Percentiles rank a stretch among this genome's conserved stretches.
Conservation (phyloP, 2,888 invertebrate species). For the Acanthosepion pharaonis region DNA sequence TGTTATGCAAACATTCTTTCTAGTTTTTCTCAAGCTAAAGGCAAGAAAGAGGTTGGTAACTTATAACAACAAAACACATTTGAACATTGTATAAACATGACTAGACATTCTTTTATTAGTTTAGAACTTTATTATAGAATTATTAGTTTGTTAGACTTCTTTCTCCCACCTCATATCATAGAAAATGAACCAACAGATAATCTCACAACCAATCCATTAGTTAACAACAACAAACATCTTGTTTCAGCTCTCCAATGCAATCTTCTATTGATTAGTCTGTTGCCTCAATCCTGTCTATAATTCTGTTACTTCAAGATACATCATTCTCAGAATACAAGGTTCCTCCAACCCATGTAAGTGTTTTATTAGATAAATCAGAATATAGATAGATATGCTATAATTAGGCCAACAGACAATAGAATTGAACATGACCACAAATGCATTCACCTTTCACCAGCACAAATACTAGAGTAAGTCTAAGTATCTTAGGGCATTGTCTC, state of each 20-base stretch:
- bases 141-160: no score
- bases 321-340: slow-evolving; percentile 6
- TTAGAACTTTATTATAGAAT: no score
- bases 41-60: no score
- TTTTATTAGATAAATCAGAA: not conserved
- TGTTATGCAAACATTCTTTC: not conserved
- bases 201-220: no score
- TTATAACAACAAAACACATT: no score
- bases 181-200: no score
- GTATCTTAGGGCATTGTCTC: slow-evolving; percentile 21
- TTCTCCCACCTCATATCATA: no score
- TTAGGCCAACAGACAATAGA: not conserved
- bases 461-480: not conserved
- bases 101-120: no score
- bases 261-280: not conserved
- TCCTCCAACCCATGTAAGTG: not conserved
- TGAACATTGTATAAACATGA: no score
- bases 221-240: not conserved
- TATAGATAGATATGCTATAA: slow-evolving; percentile 21
- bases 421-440: not conserved
- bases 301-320: not conserved
- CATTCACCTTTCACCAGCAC: not conserved
- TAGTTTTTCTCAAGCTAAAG: no score
- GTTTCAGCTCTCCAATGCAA: not conserved
- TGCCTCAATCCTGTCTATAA: not conserved